A percentile compares a stretch with the other conserved stretches of the same genome.
Conservation (phyloP, 1,140 invertebrate species). For the Drosophila asahinai region DNA sequence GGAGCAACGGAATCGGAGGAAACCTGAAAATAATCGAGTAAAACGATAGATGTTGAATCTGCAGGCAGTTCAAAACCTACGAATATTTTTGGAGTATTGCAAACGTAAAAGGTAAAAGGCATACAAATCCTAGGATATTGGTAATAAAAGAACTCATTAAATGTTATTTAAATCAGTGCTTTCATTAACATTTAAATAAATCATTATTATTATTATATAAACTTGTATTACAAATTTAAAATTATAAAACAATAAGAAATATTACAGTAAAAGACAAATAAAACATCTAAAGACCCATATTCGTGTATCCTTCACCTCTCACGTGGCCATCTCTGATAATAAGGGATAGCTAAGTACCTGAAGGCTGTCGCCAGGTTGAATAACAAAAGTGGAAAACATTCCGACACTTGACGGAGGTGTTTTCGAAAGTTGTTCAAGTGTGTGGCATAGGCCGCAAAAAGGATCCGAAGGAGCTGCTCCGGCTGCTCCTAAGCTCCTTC, state of each 20-base stretch:
- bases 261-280: no score
- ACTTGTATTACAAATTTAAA: neutral
- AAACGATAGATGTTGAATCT: no score
- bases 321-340: slow-evolving; percentile 16
- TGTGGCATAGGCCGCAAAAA: slow-evolving; percentile 26
- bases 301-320: neutral
- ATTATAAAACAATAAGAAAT: no score
- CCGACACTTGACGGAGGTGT: slow-evolving; percentile 45
- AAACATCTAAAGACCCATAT: no score
- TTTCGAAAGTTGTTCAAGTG: slow-evolving; percentile 50
- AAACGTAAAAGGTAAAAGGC: no score
- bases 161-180: no score
- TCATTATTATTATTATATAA: neutral
- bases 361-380: slow-evolving; percentile 19
- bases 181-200: no score
- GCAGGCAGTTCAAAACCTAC: no score
- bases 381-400: slow-evolving; percentile 45
- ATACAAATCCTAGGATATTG: no score
- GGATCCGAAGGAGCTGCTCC: neutral
- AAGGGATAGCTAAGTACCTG: slow-evolving; percentile 24
- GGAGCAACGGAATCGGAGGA: neutral
- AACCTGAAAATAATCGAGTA: neutral
- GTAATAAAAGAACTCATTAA: no score
- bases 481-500: slow-evolving; percentile 23
- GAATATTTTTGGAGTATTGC: no score